Base-by-base conservation (phyloP, 2,888 invertebrate species). In the Oxytorus armatus region DNA sequence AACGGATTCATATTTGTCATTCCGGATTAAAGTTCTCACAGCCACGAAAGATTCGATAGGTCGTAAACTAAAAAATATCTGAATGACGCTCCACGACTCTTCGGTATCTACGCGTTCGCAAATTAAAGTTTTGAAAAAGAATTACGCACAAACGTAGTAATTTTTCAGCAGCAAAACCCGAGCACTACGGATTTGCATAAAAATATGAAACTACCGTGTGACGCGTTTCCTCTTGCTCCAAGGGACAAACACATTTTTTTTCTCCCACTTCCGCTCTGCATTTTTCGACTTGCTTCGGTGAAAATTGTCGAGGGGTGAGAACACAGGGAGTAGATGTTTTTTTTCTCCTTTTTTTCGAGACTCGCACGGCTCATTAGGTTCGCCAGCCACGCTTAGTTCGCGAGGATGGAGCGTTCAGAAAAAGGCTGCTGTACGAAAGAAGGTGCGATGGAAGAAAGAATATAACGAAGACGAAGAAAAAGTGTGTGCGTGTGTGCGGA, bases 331-430 rank as follows among this genome's bases (percentile, higher is more conserved):
- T 25, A 39, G 75, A 55, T 61, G 23, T 33, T 55, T 72, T 76
- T 61, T 36, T 63, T 55, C 14, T 16, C 10, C 16, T 47, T 66
- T 25, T 44, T 53, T 59, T 44, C 21, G 10, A 44, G 29, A 61
- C 33, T 57, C 66, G 47, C 61, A 82, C 77, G 80, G 66, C 80
- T 82, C 80, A 82, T 82, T 82, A 82, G 80, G 70, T 63, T n/a
- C 14, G 59, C 55, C 57, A 1, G 49, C 18, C 36, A 11, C 39
- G 39, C 8, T 42, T 36, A 57, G 68, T n/a, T n/a, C n/a, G n/a
- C n/a, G 18, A 16, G 25, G 23, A 0, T 25, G 36, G 42, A 21
- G 44, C 21, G 53, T 23, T 21, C 4, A 39, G 59, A 65, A 59
- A 69, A 73, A 59, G 69, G 49, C 47, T 69, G 25, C 29, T 16